phyloP scores from a whole-genome alignment of 2,113 vertebrate species.

The Forbesichthys agassizii region DNA sequence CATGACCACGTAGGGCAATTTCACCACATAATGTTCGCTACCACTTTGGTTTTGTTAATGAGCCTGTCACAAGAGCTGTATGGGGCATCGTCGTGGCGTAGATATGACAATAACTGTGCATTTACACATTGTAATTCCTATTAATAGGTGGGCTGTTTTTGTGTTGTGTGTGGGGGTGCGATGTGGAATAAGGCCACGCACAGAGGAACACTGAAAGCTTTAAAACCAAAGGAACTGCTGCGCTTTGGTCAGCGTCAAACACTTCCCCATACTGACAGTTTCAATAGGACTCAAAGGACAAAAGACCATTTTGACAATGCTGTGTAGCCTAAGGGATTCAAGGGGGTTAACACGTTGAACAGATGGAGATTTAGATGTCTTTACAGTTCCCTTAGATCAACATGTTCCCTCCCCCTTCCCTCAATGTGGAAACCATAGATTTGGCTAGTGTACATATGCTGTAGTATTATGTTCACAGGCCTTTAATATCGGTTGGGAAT shows the following conservation, averaged over 20 bases:
- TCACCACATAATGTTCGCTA: no score
- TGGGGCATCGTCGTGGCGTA: neutral
- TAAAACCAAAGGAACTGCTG: neutral
- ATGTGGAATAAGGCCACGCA: neutral
- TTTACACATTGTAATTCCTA: constrained; percentile 22
- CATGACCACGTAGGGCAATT: no score
- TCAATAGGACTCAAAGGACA: neutral
- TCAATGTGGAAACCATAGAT: constrained; percentile 34
- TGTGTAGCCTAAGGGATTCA: neutral
- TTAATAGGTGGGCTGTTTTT: constrained; percentile 11
- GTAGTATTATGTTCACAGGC: constrained; percentile 8
- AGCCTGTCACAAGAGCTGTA: neutral
- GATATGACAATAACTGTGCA: constrained; percentile 3
- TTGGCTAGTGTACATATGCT: constrained; percentile 13
- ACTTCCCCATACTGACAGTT: no score
- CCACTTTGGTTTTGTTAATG: no score
- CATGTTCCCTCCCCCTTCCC: constrained; percentile 19
- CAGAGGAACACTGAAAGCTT: neutral
- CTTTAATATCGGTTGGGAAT: no score
- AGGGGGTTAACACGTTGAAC: constrained; percentile 60
- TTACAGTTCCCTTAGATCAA: constrained; percentile 46
- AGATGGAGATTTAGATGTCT: constrained; percentile 74
- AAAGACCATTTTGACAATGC: neutral
- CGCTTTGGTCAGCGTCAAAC: neutral
- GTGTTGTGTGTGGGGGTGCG: constrained; percentile 17